Evolutionary conservation across 2,888 invertebrate genomes (phyloP).

Genomic region (Tetheella fluctuosa): DNA sequence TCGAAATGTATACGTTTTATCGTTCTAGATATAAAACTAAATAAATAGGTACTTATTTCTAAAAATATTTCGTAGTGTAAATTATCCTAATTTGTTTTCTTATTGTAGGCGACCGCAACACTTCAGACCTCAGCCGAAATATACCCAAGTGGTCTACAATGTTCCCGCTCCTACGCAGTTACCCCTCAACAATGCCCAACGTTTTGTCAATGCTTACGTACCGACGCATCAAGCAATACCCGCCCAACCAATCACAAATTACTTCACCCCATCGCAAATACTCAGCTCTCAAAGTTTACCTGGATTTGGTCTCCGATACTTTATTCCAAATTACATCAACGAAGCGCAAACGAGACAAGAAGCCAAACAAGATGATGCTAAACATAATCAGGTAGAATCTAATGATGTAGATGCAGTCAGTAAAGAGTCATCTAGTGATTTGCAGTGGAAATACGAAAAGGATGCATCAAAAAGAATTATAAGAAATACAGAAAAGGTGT

Average conservation of each 20-base stretch:
- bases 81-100: slow-evolving; percentile 17
- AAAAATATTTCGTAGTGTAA: too few relatives aligned
- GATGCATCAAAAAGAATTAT: slow-evolving; percentile 58
- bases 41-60: too few relatives aligned
- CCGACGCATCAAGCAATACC: slow-evolving; percentile 54
- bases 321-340: slow-evolving; percentile 60
- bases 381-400: slow-evolving; percentile 64
- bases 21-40: too few relatives aligned
- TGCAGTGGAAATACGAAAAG: slow-evolving; percentile 74
- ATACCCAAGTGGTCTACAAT: slow-evolving; percentile 67
- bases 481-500: slow-evolving; percentile 65
- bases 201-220: slow-evolving; percentile 72
- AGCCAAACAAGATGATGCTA: slow-evolving; percentile 64
- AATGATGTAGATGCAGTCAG: slow-evolving; percentile 53
- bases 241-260: slow-evolving; percentile 46
- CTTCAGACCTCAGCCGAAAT: slow-evolving; percentile 72
- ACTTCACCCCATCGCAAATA: slow-evolving; percentile 61
- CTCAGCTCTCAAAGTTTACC: slow-evolving; percentile 71
- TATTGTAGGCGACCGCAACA: slow-evolving; percentile 69
- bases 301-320: slow-evolving; percentile 72
- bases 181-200: slow-evolving; percentile 67
- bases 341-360: slow-evolving; percentile 41
- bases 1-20: too few relatives aligned
- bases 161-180: slow-evolving; percentile 41
- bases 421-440: slow-evolving; percentile 58